phyloP scores from a whole-genome alignment of 2,113 vertebrate species.

The Tupaia chinensis region DNA sequence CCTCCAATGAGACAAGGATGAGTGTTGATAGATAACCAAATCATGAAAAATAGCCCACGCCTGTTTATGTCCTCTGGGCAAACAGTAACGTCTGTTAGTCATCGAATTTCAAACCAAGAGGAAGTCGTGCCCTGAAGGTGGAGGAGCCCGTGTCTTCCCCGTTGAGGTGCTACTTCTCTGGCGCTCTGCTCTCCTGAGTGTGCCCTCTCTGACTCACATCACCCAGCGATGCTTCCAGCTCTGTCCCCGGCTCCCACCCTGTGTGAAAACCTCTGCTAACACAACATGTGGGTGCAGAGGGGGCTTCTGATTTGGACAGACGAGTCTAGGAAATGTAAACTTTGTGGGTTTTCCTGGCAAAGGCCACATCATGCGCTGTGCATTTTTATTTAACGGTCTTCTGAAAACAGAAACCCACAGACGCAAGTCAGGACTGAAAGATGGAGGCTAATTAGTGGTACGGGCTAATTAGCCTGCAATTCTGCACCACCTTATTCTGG shows the following conservation, averaged over 20 bases:
- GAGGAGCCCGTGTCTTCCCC: not conserved
- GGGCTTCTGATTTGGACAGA: not conserved
- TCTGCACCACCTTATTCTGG: accelerated
- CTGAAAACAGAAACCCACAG: not conserved
- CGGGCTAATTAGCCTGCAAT: no score
- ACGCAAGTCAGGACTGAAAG: not conserved
- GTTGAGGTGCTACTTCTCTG: not conserved
- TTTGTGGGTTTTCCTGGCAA: not conserved
- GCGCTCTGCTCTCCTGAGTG: not conserved
- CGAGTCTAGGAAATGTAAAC: not conserved
- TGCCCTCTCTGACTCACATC: not conserved
- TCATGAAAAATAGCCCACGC: not conserved
- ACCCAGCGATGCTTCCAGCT: not conserved
- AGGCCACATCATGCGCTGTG: not conserved
- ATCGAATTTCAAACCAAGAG: not conserved
- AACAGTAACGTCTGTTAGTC: not conserved
- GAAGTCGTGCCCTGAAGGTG: not conserved
- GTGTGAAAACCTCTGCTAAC: not conserved
- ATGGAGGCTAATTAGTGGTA: no score
- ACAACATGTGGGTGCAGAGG: not conserved
- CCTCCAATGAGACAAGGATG: not conserved
- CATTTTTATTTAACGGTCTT: slow-evolving; percentile 36
- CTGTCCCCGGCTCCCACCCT: no score
- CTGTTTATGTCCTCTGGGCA: not conserved
- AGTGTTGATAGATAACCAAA: not conserved